phyloP scores from a whole-genome alignment of 2,797 vertebrate species.

The Chaunax sp. region DNA sequence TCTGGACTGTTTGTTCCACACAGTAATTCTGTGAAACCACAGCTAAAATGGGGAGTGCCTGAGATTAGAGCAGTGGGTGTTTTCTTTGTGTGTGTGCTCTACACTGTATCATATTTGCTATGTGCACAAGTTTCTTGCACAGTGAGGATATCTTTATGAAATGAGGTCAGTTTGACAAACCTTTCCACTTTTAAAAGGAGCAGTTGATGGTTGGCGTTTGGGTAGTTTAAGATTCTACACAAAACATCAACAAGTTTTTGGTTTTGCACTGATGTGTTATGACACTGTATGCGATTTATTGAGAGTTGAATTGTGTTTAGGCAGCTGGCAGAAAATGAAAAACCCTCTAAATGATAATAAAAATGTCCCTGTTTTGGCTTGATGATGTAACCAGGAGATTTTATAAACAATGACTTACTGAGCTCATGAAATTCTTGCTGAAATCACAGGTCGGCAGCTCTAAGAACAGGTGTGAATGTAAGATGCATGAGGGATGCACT shows the following conservation, averaged over 20 bases:
- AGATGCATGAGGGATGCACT: too few relatives aligned
- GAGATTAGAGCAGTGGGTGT: conserved; percentile 64
- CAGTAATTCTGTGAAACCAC: conserved; percentile 49
- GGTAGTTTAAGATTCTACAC: neutral
- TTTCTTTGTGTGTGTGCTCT: conserved; percentile 47
- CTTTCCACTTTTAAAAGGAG: conserved; percentile 10
- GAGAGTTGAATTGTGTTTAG: neutral
- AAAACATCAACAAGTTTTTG: conserved; percentile 15
- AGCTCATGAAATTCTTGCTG: neutral
- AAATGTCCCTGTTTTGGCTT: neutral
- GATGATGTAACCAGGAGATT: neutral
- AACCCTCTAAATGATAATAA: conserved; percentile 9
- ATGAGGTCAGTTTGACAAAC: conserved; percentile 24
- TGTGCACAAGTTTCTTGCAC: conserved; percentile 18
- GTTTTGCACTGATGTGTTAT: neutral
- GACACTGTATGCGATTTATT: neutral
- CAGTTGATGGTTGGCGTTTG: conserved; percentile 2
- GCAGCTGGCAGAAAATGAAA: conserved; percentile 6
- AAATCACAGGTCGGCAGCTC: neutral
- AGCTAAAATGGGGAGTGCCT: conserved; percentile 49
- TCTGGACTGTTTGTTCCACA: conserved; percentile 43
- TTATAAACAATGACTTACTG: neutral
- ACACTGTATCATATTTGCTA: conserved; percentile 16
- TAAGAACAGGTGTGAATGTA: too few relatives aligned
- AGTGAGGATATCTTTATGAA: conserved; percentile 21